phyloP scores from a whole-genome alignment of 2,888 invertebrate genomes.

The Teleogryllus oceanicus region DNA sequence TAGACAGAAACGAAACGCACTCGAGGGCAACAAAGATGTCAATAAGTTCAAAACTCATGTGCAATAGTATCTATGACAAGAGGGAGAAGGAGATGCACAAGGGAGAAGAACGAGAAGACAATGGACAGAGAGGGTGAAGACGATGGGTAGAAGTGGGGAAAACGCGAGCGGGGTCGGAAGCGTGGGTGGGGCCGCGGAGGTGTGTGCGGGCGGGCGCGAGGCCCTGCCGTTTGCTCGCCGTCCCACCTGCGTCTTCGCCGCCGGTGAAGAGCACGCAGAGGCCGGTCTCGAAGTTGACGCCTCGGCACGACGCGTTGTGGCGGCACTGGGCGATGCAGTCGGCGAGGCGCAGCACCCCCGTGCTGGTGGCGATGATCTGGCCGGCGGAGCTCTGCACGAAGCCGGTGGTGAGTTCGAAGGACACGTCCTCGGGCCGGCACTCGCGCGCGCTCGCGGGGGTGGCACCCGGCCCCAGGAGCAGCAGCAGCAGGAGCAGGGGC shows the following conservation, averaged over 20 bases:
- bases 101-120: too few relatives aligned
- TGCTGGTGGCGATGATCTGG: constrained; percentile 49
- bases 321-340: constrained; percentile 46
- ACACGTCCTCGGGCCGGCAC: constrained; percentile 29
- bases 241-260: constrained; percentile 44
- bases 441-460: constrained; percentile 12
- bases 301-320: constrained; percentile 43
- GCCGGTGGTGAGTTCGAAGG: constrained; percentile 36
- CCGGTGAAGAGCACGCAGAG: constrained; percentile 47
- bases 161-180: not conserved
- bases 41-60: too few relatives aligned
- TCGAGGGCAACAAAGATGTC: too few relatives aligned
- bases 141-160: not conserved
- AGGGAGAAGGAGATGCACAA: too few relatives aligned
- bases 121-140: not conserved
- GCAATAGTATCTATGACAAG: too few relatives aligned
- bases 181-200: not conserved
- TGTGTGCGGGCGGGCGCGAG: not conserved
- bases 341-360: constrained; percentile 45
- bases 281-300: constrained; percentile 48
- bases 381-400: constrained; percentile 41
- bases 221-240: not conserved
- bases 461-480: not conserved
- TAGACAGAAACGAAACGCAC: too few relatives aligned
- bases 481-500: not conserved